Evolutionary conservation across 2,113 vertebrate genomes (phyloP), one percentile per base, ranked within the genome.

Genomic region (Helogale parvula): DNA sequence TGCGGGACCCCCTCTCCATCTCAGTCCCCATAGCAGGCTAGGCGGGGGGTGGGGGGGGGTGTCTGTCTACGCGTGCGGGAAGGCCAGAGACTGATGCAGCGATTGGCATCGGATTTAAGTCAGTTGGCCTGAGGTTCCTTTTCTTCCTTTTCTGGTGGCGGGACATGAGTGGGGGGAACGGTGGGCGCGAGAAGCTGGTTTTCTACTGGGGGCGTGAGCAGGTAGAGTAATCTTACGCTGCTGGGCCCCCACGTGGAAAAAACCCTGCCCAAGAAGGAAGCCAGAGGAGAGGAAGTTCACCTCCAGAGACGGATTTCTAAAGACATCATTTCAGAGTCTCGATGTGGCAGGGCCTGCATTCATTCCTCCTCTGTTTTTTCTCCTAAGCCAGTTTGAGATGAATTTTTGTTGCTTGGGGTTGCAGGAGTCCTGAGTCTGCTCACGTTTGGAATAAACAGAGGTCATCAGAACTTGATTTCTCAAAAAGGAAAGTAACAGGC

Each of bases 161-260:
- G 35, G 52, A 45, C 27, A 0, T 27, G 47, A 11, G 41, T 17
- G n/a, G 33, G 50, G 50, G 76, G 85, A 13, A 35, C 27, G 9
- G 0, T 19, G 57, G 50, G 13, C 19, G 19, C 11, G 38, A 27
- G 31, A 27, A 50, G 31, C 63, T 41, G 27, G 74, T 57, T 93
- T 93, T 54, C 82, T 35, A 0, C 82, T 45, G 65, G 38, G n/a
- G 57, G 14, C 15, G 41, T 21, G 50, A 41, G n/a, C 8, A 5
- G 45, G 4, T 8, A 33, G 52, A 60, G 14, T 4, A 35, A 31
- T 63, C 54, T 38, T 6, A 7, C 1, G 6, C 11, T 8, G 0
- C 0, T 15, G 31, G 19, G 9, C 45, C 47, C 7, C 31, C 16
- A 5, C 0, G 8, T 23, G 50, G 3, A 66, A 89, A 54, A 35